Conservation (phyloP, 2,888 invertebrate species). For the Heliconius erato region DNA sequence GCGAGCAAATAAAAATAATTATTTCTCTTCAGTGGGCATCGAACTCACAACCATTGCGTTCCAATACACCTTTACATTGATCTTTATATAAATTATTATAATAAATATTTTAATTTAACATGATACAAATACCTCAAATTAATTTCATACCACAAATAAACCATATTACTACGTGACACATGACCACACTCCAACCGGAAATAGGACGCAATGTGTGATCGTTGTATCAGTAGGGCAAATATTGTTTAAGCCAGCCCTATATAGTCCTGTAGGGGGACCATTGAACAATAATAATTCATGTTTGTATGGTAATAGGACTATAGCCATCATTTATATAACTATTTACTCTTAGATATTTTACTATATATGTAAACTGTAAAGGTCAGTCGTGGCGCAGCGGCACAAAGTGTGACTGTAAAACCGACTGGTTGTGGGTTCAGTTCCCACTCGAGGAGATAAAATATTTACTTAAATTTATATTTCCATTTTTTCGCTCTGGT, state of each 20-base stretch:
- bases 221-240: conserved; percentile 16
- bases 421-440: no score
- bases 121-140: not conserved
- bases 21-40: not conserved
- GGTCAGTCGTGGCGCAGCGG: no score
- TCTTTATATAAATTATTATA: not conserved
- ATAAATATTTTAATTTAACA: not conserved
- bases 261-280: not conserved
- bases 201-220: conserved; percentile 22
- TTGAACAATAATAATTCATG: conserved; percentile 3
- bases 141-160: conserved; percentile 14
- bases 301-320: not conserved
- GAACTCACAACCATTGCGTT: not conserved
- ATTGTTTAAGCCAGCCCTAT: not conserved
- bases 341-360: not conserved
- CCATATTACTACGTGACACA: conserved; percentile 20
- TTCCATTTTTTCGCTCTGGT: no score
- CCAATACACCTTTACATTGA: not conserved
- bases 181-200: conserved; percentile 19
- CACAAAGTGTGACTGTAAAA: no score
- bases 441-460: no score
- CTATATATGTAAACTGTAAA: no score
- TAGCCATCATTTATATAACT: not conserved
- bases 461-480: no score
- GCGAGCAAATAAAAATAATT: not conserved